Base-by-base conservation (phyloP, 2,888 invertebrate species). In the Lasioglossum zephyrum region DNA sequence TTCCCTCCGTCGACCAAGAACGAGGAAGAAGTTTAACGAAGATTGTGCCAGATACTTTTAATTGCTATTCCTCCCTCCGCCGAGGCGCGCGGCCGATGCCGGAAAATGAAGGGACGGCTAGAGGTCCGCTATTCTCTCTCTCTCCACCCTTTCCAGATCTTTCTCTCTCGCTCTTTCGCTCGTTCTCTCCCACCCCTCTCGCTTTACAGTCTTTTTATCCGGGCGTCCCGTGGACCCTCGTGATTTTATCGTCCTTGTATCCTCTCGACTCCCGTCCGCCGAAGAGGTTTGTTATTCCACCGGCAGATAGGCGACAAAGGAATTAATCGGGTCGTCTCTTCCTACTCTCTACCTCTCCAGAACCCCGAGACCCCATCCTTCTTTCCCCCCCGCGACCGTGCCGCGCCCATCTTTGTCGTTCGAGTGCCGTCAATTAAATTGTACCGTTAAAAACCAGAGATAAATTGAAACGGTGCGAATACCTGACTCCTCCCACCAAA, bases 11-110 rank as follows among this genome's bases (percentile, higher is more conserved):
- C 86, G 83, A 78, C 81, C 86, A 88, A 86, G 88, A 91, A 83
- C 88, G 89, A 91, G 90, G 93, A 93, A 93, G 93, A 94, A 94
- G 94, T 94, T 94, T 94, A 95, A 94, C 94, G 94, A 93, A 94
- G 94, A 94, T 94, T 94, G 93, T 93, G 93, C 93, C 93, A 93
- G 94, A 94, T 95, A 94, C 94, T 94, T 94, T 95, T 95, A 94
- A 94, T 94, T 95, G 94, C 94, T 93, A 94, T 94, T 94, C 94
- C 94, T 92, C 93, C 92, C 87, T 87, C 89, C 87, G 91, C 75
- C 76, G 77, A 72, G 87, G 83, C 57, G 84, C 79, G 69, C 77
- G 81, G 81, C 36, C 84, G 91, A 85, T 85, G 82, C 81, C 72
- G 89, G 91, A 89, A 91, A 92, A 90, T 89, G 91, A 90, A 90